phyloP scores from a whole-genome alignment of 2,888 invertebrate species.

The Xiphydria camelus region DNA sequence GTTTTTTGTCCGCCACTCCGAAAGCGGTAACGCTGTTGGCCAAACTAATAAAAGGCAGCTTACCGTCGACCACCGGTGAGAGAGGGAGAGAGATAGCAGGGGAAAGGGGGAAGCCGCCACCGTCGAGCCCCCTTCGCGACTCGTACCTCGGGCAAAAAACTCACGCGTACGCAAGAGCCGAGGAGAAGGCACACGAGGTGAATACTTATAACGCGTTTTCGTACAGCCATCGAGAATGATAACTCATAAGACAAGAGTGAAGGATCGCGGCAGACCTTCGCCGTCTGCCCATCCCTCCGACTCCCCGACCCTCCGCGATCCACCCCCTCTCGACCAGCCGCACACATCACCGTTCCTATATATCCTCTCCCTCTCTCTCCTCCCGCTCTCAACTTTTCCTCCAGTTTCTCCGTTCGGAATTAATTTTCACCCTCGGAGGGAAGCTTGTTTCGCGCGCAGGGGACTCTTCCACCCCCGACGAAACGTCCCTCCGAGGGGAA shows the following conservation, averaged over 20 bases:
- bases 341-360: too few species aligned
- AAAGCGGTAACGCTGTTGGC: constrained; percentile 23
- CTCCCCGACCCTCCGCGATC: background rate
- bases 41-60: constrained; percentile 33
- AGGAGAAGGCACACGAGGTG: constrained; percentile 2
- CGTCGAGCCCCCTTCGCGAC: too few species aligned
- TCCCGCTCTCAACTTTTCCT: background rate
- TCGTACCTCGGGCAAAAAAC: too few species aligned
- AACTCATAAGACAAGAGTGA: constrained; percentile 6
- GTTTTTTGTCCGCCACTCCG: background rate
- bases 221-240: background rate
- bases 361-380: background rate
- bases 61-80: constrained; percentile 10
- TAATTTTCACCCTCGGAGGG: background rate
- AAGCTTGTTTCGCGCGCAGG: too few species aligned
- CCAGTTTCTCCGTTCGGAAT: background rate
- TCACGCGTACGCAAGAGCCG: background rate
- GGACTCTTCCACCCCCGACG: too few species aligned
- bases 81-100: background rate
- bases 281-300: too few species aligned
- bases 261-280: too few species aligned
- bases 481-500: too few species aligned
- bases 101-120: too few species aligned
- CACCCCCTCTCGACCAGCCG: too few species aligned
- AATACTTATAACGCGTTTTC: constrained; percentile 5